phyloP scores from a whole-genome alignment of 2,113 vertebrate genomes.

The Cercopithecus mona region DNA sequence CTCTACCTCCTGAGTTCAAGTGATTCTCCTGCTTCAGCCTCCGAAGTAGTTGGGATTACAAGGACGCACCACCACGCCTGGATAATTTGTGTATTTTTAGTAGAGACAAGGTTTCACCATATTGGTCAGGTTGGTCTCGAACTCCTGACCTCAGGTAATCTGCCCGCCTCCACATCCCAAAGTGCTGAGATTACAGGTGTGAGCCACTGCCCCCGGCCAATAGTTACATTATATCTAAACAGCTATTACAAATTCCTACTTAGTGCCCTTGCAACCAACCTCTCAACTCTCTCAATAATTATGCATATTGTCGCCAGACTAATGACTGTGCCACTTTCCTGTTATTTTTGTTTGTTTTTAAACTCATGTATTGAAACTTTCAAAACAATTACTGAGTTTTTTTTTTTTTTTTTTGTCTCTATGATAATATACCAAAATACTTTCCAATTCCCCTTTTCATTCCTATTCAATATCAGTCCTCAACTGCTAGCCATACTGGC shows the following conservation, averaged over 20 bases:
- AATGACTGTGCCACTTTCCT: neutral
- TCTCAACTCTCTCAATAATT: neutral
- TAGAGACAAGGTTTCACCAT: no score
- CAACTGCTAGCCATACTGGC: neutral
- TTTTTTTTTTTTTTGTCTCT: neutral
- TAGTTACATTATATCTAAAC: neutral
- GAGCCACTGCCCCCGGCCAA: accelerated
- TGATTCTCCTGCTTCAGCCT: no score
- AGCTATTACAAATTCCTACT: neutral
- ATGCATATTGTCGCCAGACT: neutral
- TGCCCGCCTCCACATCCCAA: no score
- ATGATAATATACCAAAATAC: neutral
- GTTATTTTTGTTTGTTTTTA: neutral
- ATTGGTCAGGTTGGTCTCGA: no score
- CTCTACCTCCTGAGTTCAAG: no score
- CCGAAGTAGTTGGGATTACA: no score
- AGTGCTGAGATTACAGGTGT: no score
- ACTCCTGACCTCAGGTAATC: no score
- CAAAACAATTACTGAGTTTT: neutral
- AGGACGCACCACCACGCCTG: accelerated
- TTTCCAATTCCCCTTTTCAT: neutral
- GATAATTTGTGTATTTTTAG: no score
- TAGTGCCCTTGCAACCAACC: neutral
- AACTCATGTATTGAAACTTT: neutral
- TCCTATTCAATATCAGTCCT: neutral